Evolutionary conservation across 2,113 vertebrate species (phyloP).

Genomic region (Phalacrocorax pelagicus): DNA sequence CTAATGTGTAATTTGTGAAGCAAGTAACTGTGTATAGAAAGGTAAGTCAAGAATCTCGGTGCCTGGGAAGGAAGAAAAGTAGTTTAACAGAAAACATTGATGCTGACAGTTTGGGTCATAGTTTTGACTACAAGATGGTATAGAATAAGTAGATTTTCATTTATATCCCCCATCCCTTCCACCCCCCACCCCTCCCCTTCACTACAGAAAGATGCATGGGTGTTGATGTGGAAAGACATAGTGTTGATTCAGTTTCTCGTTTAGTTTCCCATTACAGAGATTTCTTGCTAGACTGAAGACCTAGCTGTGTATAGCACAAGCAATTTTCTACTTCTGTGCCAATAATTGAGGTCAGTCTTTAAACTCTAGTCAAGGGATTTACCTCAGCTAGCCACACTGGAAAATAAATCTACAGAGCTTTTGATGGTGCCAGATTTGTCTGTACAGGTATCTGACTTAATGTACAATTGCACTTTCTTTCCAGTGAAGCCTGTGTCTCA

Average conservation of each 20-base stretch:
- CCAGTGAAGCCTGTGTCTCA: not conserved
- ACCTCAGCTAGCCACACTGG: not conserved
- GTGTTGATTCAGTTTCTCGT: not conserved
- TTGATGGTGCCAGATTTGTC: not conserved
- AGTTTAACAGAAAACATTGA: not conserved
- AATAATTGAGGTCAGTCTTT: not conserved
- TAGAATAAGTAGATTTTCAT: not conserved
- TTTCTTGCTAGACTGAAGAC: not conserved
- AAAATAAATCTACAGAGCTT: not conserved
- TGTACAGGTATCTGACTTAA: not conserved
- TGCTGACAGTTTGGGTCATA: not conserved
- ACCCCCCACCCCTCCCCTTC: too few relatives aligned
- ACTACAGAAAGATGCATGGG: not conserved
- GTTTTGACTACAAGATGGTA: not conserved
- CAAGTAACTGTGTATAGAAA: not conserved
- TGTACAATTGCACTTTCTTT: not conserved
- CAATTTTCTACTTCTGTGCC: not conserved
- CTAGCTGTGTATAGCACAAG: not conserved
- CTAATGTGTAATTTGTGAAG: not conserved
- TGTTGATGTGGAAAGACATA: not conserved
- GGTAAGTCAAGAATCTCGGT: not conserved
- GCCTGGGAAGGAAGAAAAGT: not conserved
- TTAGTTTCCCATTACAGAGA: not conserved
- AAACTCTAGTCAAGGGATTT: not conserved
- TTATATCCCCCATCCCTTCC: not conserved